Conservation (phyloP, 64 coral and sea anemone genomes). For the Acropora yongei region DNA sequence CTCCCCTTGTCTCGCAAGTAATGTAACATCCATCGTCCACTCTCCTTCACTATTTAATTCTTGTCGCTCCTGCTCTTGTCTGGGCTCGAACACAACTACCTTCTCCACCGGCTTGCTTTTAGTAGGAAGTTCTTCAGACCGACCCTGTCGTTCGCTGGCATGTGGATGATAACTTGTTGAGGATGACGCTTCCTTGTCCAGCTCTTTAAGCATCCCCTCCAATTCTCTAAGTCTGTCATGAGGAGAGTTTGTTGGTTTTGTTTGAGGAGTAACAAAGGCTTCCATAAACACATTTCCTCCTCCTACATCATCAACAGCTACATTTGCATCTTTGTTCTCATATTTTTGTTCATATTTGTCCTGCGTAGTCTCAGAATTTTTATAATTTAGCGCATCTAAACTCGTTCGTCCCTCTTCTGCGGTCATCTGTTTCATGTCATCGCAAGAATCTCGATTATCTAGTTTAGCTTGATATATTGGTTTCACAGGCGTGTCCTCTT, state of each 20-base stretch:
- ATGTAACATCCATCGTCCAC: not conserved
- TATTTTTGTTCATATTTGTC: not conserved
- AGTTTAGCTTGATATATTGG: not conserved
- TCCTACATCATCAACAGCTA: not conserved
- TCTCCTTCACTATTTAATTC: not conserved
- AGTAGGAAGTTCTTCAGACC: not conserved
- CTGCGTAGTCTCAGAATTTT: not conserved
- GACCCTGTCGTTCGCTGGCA: not conserved
- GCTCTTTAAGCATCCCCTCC: constrained; percentile 2
- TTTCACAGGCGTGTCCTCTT: not conserved
- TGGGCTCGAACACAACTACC: not conserved
- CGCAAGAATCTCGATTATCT: not conserved
- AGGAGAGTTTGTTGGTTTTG: not conserved
- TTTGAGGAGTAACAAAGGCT: constrained; percentile 18
- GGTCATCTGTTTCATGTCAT: not conserved
- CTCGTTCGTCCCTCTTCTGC: not conserved
- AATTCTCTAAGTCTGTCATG: constrained; percentile 13
- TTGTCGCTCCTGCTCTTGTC: not conserved
- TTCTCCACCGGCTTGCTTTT: not conserved
- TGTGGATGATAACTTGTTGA: not conserved
- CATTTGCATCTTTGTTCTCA: not conserved
- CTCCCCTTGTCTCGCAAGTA: too few species aligned
- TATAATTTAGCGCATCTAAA: not conserved
- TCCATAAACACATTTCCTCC: not conserved
- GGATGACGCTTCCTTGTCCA: not conserved